Evolutionary conservation across 1,140 invertebrate species (phyloP), one percentile per base, ranked within the genome.

Genomic region (Cydia pomonella): DNA sequence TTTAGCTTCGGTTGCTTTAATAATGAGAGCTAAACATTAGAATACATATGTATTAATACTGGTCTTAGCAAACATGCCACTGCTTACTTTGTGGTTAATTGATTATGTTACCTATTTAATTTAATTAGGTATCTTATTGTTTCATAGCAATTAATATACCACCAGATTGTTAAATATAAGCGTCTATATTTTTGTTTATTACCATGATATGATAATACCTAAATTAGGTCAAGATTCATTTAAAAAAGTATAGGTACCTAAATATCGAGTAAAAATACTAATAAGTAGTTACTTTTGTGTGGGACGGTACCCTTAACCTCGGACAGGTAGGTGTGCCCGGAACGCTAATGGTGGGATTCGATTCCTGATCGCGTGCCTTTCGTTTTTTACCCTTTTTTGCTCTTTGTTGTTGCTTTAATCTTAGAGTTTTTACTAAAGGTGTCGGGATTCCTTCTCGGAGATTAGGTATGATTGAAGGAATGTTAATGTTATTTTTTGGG

Each of bases 311-410:
- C 69, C 76, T 83, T 88, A 87, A 84, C 82, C 76, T 78, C 33
- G 77, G 80, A 77, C 82, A 80, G 83, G 86, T 84, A 86, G 87
- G 86, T 79, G 88, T 87, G 86, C 80, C 81, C 77, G 85, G 83
- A 79, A 82, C 84, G 84, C 84, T 90, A 90, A 88, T 88, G 79
- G 81, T 74, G 21, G 81, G 82, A 82, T 84, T 88, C 83, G 81
- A 84, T 84, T 87, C 83, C 79, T 77, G 83, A 87, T 88, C 85
- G 84, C 86, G 88, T 88, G 87, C 84, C 80, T 80, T 79, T 73
- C 80, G 80, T 81, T 85, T 84, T 73, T 79, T 77, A 23, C 23
- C 76, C 78, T 86, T 82, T 84, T 83, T 76, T 80, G 76, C 21
- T 78, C 41, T 53, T 75, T 73, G 80, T 75, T 82, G 76, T 85